Conservation (phyloP, 2,113 vertebrate species). For the Rhizomys pruinosus region DNA sequence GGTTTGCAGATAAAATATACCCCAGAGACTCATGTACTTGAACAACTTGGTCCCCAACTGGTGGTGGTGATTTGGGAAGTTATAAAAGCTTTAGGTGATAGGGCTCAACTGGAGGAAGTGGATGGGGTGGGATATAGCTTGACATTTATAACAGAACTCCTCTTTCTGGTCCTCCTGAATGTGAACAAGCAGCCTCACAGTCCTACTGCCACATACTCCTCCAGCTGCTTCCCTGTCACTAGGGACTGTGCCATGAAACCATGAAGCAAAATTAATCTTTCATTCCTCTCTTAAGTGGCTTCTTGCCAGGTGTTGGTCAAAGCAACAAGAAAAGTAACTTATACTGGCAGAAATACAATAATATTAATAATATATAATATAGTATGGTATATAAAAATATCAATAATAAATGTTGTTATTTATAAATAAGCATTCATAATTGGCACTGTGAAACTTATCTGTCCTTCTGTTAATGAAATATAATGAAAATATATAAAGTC, state of each 20-base stretch:
- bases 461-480: slow-evolving; percentile 19
- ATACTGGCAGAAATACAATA: neutral
- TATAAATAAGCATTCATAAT: slow-evolving; percentile 10
- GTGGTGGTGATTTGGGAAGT: neutral
- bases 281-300: too few species aligned
- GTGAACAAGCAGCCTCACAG: neutral
- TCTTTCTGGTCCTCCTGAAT: neutral
- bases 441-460: neutral
- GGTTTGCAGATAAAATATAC: too few species aligned
- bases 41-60: too few species aligned
- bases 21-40: too few species aligned
- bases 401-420: too few species aligned
- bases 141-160: neutral
- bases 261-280: neutral
- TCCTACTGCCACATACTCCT: neutral
- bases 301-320: neutral
- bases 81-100: neutral
- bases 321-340: neutral
- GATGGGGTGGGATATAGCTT: neutral
- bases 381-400: too few species aligned
- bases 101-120: neutral
- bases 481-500: slow-evolving; percentile 5
- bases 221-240: neutral
- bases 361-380: too few species aligned
- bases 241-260: neutral